Conservation (phyloP, 2,113 vertebrate genomes). For the Baryphthengus martii region DNA sequence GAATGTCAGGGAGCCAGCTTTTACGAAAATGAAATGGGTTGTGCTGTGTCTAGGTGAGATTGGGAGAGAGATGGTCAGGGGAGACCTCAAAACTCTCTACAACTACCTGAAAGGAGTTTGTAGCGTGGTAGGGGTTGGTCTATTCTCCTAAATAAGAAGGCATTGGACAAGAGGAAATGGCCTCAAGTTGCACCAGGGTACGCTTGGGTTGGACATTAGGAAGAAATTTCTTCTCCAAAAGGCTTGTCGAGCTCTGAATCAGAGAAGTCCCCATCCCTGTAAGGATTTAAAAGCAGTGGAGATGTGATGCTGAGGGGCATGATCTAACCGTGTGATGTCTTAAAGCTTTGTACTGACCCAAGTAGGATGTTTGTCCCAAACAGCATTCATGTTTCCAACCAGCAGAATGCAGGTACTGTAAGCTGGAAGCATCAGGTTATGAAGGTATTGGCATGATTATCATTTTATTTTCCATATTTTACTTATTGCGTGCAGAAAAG, state of each 20-base stretch:
- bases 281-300: too few relatives aligned
- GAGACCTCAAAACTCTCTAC: neutral
- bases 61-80: neutral
- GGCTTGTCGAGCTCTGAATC: neutral
- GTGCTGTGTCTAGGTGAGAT: neutral
- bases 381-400: neutral
- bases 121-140: neutral
- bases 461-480: neutral
- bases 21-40: neutral
- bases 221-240: neutral
- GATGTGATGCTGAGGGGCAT: neutral
- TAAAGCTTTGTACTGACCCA: neutral
- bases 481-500: neutral
- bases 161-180: neutral
- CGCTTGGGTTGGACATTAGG: neutral
- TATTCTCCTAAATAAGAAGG: neutral
- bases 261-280: neutral
- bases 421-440: neutral
- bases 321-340: neutral
- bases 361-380: neutral
- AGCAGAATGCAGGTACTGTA: neutral
- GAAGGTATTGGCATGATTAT: neutral
- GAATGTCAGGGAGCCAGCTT: neutral
- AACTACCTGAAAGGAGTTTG: neutral
- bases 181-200: neutral